Conservation (phyloP, 2,888 invertebrate genomes). For the Heliconius ethilla region DNA sequence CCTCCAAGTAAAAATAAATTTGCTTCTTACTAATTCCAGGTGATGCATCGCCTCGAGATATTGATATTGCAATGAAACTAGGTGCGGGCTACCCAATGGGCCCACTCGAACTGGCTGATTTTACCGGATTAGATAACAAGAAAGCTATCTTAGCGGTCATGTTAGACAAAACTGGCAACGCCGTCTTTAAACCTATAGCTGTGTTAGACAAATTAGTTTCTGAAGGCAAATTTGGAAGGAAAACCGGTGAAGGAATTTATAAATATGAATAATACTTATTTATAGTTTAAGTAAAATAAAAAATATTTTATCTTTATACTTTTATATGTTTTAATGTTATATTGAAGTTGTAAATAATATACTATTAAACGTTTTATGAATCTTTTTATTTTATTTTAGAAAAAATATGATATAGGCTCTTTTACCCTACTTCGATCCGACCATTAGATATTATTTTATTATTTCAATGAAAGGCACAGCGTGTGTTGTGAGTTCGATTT, state of each 20-base stretch:
- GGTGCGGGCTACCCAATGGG: slow-evolving; percentile 95
- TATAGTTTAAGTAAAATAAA: neutral
- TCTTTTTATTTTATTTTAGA: neutral
- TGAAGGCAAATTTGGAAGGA: slow-evolving; percentile 89
- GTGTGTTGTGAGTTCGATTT: neutral
- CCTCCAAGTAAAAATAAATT: neutral
- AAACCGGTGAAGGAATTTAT: slow-evolving; percentile 91
- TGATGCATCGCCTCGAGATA: slow-evolving; percentile 86
- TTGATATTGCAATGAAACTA: slow-evolving; percentile 93
- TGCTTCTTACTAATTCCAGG: slow-evolving; percentile 63
- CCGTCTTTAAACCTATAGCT: slow-evolving; percentile 76
- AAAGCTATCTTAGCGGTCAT: slow-evolving; percentile 83
- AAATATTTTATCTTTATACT: neutral
- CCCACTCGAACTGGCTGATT: slow-evolving; percentile 91
- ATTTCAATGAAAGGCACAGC: neutral
- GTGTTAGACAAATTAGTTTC: slow-evolving; percentile 85
- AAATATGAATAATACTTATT: slow-evolving; percentile 71
- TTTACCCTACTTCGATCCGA: neutral
- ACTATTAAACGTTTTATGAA: neutral
- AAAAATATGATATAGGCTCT: neutral
- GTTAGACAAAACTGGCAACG: slow-evolving; percentile 82
- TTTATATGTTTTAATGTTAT: neutral
- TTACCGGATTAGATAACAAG: slow-evolving; percentile 90
- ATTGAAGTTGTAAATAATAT: neutral
- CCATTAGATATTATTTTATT: no score